Base-by-base conservation (phyloP, 1,140 invertebrate genomes). In the Ostrea edulis region DNA sequence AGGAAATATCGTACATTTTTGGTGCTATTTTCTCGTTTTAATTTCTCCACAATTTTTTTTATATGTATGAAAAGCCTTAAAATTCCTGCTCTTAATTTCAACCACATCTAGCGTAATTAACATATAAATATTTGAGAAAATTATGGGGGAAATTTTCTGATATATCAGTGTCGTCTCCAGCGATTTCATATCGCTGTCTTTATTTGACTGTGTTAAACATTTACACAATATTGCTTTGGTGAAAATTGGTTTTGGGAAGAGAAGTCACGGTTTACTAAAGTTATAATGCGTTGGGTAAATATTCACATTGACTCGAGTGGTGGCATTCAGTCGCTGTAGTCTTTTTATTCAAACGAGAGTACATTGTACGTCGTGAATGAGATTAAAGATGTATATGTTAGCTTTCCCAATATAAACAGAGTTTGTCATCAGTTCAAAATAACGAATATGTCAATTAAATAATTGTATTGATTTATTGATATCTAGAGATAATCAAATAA, bases 171-270 rank as follows among this genome's bases (percentile, higher is more conserved):
- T 35, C 22, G 68, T 77, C 12, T 25, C 14, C 58, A n/a, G n/a
- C n/a, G 58, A 62, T 62, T 77, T 25, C 68, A 14, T 77, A 77
- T 77, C 22, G 68, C 25, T 9, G 68, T 77, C 68, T 77, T 25
- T 77, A 77, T 77, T 77, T 77, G 29, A 77, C 68, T 29, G 22
- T 25, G 29, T 77, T 77, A 77, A 77, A 77, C 68, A 77, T 77
- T 77, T 77, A 77, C 68, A 77, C 68, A 77, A 77, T 25, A 77
- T 77, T 77, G 68, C 68, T 77, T 77, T 77, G 68, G 29, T 29
- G 68, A 29, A 77, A 77, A 77, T 29, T 77, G 68, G 68, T 77
- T 77, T 77, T 77, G 29, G 29, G 68, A 77, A 77, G 68, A 77
- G 29, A 77, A 77, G 68, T 77, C 68, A 77, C 14, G 68, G 68